phyloP scores from a whole-genome alignment of 2,113 vertebrate genomes.

The Suricata suricatta region DNA sequence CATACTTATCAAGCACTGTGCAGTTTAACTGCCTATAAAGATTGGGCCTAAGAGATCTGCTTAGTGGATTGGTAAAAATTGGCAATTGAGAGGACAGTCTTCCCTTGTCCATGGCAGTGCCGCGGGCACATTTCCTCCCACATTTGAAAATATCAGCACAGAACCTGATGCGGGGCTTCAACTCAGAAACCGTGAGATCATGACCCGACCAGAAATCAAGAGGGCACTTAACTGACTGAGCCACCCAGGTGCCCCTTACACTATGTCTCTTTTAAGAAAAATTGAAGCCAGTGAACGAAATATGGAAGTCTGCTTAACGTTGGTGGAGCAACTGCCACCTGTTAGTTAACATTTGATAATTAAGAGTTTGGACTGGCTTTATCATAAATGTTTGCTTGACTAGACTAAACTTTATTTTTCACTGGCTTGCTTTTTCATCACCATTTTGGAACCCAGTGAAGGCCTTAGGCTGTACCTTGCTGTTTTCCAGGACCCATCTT shows the following conservation, averaged over 20 bases:
- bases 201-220: no score
- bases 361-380: not conserved
- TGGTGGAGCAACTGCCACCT: not conserved
- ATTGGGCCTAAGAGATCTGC: conserved; percentile 57
- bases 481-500: not conserved
- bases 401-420: not conserved
- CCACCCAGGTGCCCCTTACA: not conserved
- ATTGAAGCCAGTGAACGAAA: conserved; percentile 27
- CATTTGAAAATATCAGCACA: not conserved
- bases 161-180: no score
- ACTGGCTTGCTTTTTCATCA: not conserved
- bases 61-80: conserved; percentile 55
- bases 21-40: conserved; percentile 65
- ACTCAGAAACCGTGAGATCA: no score
- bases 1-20: conserved; percentile 58
- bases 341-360: not conserved
- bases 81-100: conserved; percentile 40
- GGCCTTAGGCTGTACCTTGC: rapidly evolving
- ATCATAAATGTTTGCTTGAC: not conserved
- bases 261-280: conserved; percentile 10
- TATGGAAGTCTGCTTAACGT: not conserved
- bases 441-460: not conserved
- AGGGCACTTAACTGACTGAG: no score
- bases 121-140: not conserved
- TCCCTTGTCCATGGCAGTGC: not conserved